These are phyloP conservation scores for Aurelia coerulea DNA, from an alignment of 30 jellyfish, hydroid and myxozoan genomes.

Conservation along the genomic window DNA sequence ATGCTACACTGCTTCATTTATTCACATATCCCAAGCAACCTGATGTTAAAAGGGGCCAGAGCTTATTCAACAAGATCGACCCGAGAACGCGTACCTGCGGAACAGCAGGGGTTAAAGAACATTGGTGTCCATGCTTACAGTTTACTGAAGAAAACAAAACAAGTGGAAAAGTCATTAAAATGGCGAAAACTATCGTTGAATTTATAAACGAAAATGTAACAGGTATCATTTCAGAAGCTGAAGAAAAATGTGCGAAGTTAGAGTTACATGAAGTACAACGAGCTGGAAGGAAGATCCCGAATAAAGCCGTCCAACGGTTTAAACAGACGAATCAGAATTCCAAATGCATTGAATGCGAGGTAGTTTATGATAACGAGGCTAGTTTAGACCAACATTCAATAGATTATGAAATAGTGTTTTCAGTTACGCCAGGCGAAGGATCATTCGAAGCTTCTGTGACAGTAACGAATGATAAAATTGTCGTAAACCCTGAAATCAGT, in stretches of 20 bases:
- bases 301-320: slow-evolving; percentile 39
- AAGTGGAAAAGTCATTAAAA: neutral
- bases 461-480: slow-evolving; percentile 3
- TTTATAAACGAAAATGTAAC: slow-evolving; percentile 41
- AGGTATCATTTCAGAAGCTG: slow-evolving; percentile 14
- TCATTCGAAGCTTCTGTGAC: slow-evolving; percentile 60
- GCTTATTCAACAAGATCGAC: slow-evolving; percentile 55
- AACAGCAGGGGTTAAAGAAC: slow-evolving; percentile 81
- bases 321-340: slow-evolving; percentile 32
- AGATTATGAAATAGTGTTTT: slow-evolving; percentile 54
- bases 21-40: slow-evolving; percentile 41
- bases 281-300: slow-evolving; percentile 56
- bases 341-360: slow-evolving; percentile 60
- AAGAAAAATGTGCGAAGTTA: slow-evolving; percentile 49
- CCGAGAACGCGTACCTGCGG: slow-evolving; percentile 67
- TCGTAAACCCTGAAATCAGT: slow-evolving; percentile 62
- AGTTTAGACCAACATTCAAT: neutral
- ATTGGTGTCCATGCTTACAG: slow-evolving; percentile 86
- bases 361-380: slow-evolving; percentile 9
- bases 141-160: neutral
- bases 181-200: slow-evolving; percentile 63
- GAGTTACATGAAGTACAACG: slow-evolving; percentile 46
- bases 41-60: slow-evolving; percentile 52
- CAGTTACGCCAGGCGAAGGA: slow-evolving; percentile 59
- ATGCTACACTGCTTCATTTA: slow-evolving; percentile 69